Evolutionary conservation across 2,113 vertebrate species (phyloP).

Genomic region (Bolborhynchus lineola): DNA sequence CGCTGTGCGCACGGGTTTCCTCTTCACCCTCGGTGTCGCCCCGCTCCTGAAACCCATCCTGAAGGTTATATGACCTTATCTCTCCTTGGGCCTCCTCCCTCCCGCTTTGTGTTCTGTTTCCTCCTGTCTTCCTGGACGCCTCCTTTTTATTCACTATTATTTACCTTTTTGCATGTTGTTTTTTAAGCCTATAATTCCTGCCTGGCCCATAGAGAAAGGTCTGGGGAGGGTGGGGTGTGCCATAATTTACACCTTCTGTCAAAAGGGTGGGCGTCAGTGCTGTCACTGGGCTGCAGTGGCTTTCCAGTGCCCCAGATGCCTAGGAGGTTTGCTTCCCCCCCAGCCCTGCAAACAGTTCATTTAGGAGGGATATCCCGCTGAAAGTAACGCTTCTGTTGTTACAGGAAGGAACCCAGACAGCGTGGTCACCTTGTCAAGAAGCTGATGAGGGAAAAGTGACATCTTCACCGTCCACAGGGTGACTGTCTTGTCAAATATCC

Average conservation of each 20-base stretch:
- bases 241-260: neutral
- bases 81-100: neutral
- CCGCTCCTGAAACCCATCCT: neutral
- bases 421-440: neutral
- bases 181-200: neutral
- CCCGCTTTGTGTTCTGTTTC: neutral
- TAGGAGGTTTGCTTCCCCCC: accelerated
- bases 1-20: accelerated
- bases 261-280: neutral
- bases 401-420: neutral
- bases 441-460: neutral
- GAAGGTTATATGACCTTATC: neutral
- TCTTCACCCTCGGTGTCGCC: neutral
- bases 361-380: neutral
- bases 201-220: neutral
- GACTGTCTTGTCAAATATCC: neutral
- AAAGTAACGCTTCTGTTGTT: neutral
- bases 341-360: accelerated
- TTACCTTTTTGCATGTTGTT: accelerated
- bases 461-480: neutral
- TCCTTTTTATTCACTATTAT: neutral
- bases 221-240: neutral
- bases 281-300: accelerated
- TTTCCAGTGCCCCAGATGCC: neutral
- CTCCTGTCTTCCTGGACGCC: too few species aligned